These are phyloP conservation scores for Hydrozoanthus tunicans DNA, from an alignment of 64 coral and sea anemone genomes.

Conservation along the genomic window DNA sequence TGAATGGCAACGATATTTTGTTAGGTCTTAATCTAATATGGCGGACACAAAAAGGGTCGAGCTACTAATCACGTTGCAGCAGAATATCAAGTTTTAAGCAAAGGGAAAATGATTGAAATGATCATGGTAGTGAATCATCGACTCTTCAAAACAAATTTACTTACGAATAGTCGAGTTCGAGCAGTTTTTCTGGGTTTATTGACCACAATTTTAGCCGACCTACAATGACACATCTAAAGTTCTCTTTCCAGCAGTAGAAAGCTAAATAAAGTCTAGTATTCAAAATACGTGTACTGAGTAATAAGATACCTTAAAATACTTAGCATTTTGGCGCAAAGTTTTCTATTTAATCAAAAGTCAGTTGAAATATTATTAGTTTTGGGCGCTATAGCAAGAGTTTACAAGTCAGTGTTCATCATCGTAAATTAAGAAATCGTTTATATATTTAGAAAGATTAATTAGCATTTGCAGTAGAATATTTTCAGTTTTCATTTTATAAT, in stretches of 20 bases:
- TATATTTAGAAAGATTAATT: neutral
- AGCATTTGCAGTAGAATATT: too few species aligned
- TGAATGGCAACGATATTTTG: conserved; percentile 8
- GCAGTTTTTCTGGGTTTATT: too few species aligned
- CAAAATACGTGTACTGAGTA: neutral
- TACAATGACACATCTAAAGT: neutral
- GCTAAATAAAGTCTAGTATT: neutral
- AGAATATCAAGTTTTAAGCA: neutral
- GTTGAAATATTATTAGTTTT: neutral
- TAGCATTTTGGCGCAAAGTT: conserved; percentile 45
- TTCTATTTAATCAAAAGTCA: neutral
- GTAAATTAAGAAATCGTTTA: neutral
- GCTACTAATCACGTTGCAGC: neutral
- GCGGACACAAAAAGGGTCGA: neutral
- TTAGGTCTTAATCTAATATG: conserved; percentile 8
- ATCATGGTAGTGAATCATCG: neutral
- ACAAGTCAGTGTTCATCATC: neutral
- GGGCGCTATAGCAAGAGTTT: neutral
- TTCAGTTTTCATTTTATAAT: neutral
- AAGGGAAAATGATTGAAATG: neutral
- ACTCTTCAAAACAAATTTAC: too few species aligned
- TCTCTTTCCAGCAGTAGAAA: too few species aligned
- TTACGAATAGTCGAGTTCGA: too few species aligned
- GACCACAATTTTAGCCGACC: too few species aligned
- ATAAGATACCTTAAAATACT: conserved; percentile 28